Conservation (phyloP, 1,140 invertebrate species). For the Drosophila ercepeae region DNA sequence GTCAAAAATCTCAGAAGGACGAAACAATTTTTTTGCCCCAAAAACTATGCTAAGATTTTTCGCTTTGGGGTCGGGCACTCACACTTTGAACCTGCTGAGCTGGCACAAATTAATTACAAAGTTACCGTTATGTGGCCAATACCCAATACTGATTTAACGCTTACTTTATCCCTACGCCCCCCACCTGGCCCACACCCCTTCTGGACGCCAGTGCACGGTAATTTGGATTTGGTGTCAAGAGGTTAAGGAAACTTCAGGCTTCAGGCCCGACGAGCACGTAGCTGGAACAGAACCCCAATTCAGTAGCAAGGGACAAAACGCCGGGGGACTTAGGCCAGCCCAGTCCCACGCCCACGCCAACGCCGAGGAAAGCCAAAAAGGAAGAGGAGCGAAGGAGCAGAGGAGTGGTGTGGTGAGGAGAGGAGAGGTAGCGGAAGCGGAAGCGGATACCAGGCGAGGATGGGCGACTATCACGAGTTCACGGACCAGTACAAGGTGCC, state of each 20-base stretch:
- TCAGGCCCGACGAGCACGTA: constrained; percentile 69
- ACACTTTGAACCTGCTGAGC: not conserved
- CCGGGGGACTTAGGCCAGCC: constrained; percentile 5
- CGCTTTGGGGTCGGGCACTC: not conserved
- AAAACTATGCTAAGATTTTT: not conserved
- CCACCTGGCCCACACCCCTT: too few relatives aligned
- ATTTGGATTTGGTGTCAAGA: constrained; percentile 80
- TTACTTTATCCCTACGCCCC: constrained; percentile 2
- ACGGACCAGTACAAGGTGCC: constrained; percentile 91
- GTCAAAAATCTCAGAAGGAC: too few relatives aligned
- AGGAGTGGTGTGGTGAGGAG: not conserved
- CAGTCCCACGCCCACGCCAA: constrained; percentile 2
- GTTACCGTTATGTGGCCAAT: not conserved
- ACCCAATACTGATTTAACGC: constrained; percentile 25
- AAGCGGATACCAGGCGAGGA: constrained; percentile 38
- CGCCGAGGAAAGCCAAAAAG: not conserved
- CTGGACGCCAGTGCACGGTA: constrained; percentile 54
- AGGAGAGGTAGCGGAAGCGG: constrained; percentile 1
- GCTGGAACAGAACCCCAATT: constrained; percentile 21
- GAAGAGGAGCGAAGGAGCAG: not conserved
- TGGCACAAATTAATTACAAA: constrained; percentile 9
- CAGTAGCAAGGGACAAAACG: constrained; percentile 6
- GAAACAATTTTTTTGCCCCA: not conserved
- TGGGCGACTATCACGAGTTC: constrained; percentile 82
- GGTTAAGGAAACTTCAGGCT: constrained; percentile 69